Evolutionary conservation across 2,113 vertebrate genomes (phyloP), one percentile per base, ranked within the genome.

Genomic region (Rhinopomastus cyanomelas): DNA sequence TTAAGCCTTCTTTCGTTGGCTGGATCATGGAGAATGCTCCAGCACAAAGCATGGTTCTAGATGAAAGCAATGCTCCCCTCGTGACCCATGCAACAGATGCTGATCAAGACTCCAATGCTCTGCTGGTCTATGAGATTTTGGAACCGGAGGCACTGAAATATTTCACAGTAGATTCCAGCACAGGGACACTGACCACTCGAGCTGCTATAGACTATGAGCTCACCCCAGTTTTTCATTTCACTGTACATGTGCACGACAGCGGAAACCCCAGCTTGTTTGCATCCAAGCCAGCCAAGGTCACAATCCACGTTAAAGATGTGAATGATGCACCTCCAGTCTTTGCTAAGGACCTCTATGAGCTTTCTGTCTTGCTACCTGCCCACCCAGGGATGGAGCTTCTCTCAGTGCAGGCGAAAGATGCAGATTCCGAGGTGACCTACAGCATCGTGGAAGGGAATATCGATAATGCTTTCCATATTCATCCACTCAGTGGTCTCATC

Each of bases 251-350:
- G 11, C 98, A 88, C 11, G 99, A 99, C 95, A 98, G 98, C 8
- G 99, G 99, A 77, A 97, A 94, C 57, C 98, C 98, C 17, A 96
- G 95, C 16, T 96, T 98, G 78, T 98, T 97, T n/a, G 98, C 98
- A 42, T 93, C 97, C 34, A 97, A 97, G 92, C 97, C 98, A 37
- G 97, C 97, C 87, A 98, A 96, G 91, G 98, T 99, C 92, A 98
- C 96, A 12, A 95, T 99, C 69, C 96, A 91, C 0, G 66, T 99
- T 65, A 96, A 97, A 80, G 98, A 99, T 46, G 93, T 98, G 73
- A 99, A 99, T 34, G 99, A 99, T 91, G 98, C 97, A 53, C 97
- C 98, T 19, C 99, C 99, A 18, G 97, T 96, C 67, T 99, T 99
- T 95, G 84, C 81, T 57, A 87, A 95, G 73, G 94, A 97, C 8